Base-by-base conservation (phyloP, 2,797 vertebrate species). In the Echiichthys vipera region DNA sequence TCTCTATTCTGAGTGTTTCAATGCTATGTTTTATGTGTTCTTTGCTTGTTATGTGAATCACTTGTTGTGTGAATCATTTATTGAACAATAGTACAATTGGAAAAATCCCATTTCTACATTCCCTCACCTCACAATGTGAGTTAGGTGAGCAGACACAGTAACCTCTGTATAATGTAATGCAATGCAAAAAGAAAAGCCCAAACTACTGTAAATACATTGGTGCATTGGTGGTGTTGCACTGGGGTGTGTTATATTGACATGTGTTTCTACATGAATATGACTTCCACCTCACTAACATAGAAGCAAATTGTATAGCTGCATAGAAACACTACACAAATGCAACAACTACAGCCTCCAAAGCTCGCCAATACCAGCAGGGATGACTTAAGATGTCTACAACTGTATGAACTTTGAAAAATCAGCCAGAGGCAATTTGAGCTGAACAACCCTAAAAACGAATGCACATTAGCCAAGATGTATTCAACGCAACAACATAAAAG, bases 401-500 rank as follows among this genome's bases (percentile, higher is more conserved):
- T 14, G 14, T 15, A 39, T 83, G 75, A 89, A 88, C 73, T 83
- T 67, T 61, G 1, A 59, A 27, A 84, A n/a, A 83, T 65, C 68
- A 77, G 70, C 80, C 74, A 50, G 74, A 70, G 71, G 80, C 86
- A 77, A 87, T 85, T 83, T 81, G 50, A 68, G 75, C 37, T 9
- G 57, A 80, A 81, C 57, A 65, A 67, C 62, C 74, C 61, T n/a
- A 32, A 72, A 80, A 84, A 86, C 74, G 24, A 76, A 81, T 80
- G 74, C 76, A 56, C 4, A 7, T 55, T 29, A 45, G 85, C 80
- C 71, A 53, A 80, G 82, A 85, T 75, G 85, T 78, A 86, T 88
- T 90, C 85, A 88, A 71, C 32, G 80, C 76, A 72, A 71, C 78
- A 76, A 82, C 88, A 92, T 89, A 89, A 92, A 91, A 91, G 87